A percentile compares a stretch with the other conserved stretches of the same genome.
These are phyloP conservation scores for Alethe diademata DNA, from an alignment of 2,113 vertebrate genomes.

Conservation along the genomic window DNA sequence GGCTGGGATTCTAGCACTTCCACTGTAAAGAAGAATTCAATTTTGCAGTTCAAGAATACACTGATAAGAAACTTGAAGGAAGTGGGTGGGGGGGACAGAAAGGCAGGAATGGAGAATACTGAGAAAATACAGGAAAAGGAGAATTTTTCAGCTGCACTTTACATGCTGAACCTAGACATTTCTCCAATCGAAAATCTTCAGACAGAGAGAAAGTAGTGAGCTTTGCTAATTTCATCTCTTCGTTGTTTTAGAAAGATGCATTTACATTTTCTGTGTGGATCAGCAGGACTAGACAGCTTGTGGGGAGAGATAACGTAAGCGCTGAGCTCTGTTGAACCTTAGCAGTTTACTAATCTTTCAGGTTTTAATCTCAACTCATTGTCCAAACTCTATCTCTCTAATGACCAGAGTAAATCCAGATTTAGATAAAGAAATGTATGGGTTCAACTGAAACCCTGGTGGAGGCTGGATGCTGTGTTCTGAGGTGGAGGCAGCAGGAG, in stretches of 20 bases:
- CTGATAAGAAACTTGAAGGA: background rate
- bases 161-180: background rate
- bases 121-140: background rate
- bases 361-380: conserved; percentile 21
- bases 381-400: conserved; percentile 5
- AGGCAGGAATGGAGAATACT: background rate
- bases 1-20: background rate
- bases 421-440: background rate
- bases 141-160: background rate
- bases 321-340: background rate
- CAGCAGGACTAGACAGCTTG: background rate
- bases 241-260: conserved; percentile 1
- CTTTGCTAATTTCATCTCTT: background rate
- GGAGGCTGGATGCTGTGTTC: background rate
- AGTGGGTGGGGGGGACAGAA: background rate
- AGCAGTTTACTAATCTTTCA: background rate
- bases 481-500: background rate
- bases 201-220: background rate
- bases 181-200: background rate
- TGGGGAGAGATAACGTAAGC: background rate
- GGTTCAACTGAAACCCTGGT: background rate
- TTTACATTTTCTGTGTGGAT: conserved; percentile 11
- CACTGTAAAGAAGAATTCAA: conserved; percentile 9
- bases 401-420: background rate
- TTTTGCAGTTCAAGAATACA: conserved; percentile 20